Evolutionary conservation across 2,797 vertebrate genomes (phyloP).

Genomic region (Rousettus madagascariensis): DNA sequence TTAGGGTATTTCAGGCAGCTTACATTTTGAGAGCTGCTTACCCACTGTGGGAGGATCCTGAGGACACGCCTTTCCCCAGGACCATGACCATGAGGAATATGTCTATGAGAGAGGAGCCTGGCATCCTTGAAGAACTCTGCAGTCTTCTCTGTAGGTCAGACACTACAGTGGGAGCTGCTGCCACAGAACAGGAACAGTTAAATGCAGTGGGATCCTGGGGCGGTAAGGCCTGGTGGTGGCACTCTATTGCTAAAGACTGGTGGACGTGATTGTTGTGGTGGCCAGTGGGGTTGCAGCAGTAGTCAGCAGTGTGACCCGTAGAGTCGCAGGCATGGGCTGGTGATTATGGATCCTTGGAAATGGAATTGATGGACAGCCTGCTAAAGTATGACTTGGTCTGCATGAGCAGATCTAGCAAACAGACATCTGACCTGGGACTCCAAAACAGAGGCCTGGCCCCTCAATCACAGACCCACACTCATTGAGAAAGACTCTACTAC

Average conservation of each 20-base stretch:
- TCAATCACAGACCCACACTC: neutral
- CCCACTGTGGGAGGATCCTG: accelerated
- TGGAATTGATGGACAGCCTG: neutral
- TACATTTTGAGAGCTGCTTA: accelerated
- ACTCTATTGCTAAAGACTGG: neutral
- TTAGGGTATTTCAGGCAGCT: neutral
- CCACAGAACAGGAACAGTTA: neutral
- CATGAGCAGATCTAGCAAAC: neutral
- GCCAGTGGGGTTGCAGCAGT: neutral
- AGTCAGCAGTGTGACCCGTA: neutral
- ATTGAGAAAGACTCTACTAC: neutral
- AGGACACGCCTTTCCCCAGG: neutral
- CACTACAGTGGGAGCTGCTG: neutral
- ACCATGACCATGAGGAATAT: neutral
- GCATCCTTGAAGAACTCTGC: neutral
- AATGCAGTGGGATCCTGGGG: neutral
- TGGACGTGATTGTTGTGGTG: accelerated
- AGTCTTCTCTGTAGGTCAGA: neutral
- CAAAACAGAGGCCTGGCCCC: neutral
- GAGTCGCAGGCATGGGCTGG: neutral
- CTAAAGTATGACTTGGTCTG: neutral
- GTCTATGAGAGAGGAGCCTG: neutral
- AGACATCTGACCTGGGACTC: neutral
- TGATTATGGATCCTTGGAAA: neutral
- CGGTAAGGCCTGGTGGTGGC: too few species aligned